A percentile compares a stretch with the other conserved stretches of the same genome.
These are phyloP conservation scores for Schlechtendalia chinensis DNA, from an alignment of 1,140 invertebrate species.

Conservation along the genomic window DNA sequence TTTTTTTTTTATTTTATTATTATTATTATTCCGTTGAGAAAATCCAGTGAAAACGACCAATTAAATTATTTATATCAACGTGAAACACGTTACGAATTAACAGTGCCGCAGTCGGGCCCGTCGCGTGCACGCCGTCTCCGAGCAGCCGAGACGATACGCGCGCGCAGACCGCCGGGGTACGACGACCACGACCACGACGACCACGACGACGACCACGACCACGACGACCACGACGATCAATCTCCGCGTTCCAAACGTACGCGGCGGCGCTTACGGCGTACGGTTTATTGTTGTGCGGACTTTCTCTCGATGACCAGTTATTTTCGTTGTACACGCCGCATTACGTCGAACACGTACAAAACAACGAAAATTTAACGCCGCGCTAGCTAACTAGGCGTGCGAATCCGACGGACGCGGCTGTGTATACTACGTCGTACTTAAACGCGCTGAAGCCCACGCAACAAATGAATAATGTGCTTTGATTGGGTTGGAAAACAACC, in stretches of 20 bases:
- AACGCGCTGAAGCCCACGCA: no score
- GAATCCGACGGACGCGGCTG: background rate
- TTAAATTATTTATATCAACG: constrained; percentile 30
- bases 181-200: background rate
- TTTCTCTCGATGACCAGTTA: constrained; percentile 36
- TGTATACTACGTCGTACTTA: no score
- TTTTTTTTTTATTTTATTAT: background rate
- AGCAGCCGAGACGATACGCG: background rate
- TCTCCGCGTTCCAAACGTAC: background rate
- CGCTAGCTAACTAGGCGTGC: constrained; percentile 13
- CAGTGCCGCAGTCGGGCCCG: background rate
- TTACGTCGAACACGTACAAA: constrained; percentile 23
- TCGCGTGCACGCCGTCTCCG: background rate
- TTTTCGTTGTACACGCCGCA: background rate
- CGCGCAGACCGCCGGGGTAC: background rate
- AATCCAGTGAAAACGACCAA: constrained; percentile 10
- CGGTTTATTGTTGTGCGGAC: background rate
- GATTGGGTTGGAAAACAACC: no score
- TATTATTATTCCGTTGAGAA: no score
- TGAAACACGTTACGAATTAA: background rate
- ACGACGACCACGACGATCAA: background rate
- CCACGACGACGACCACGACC: background rate
- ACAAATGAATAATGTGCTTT: no score
- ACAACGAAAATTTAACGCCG: constrained; percentile 34
- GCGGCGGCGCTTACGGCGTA: no score